Evolutionary conservation across 1,140 invertebrate species (phyloP).

Genomic region (Sycophaga agraensis): DNA sequence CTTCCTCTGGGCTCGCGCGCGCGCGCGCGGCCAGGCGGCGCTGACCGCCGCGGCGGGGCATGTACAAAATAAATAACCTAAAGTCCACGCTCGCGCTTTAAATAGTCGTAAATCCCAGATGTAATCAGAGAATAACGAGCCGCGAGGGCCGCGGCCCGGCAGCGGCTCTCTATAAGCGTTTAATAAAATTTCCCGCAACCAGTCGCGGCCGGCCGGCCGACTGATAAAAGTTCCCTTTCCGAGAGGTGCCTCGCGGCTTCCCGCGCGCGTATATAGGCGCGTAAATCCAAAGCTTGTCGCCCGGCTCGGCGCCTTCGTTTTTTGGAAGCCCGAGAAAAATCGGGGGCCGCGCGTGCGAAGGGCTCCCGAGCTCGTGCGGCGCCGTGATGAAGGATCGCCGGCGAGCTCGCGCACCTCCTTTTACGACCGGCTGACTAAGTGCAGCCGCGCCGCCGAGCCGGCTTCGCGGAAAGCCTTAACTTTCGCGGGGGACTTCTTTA

Average conservation of each 20-base stretch:
- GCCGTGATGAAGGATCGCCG: not conserved
- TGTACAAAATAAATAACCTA: slow-evolving; percentile 37
- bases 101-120: slow-evolving; percentile 39
- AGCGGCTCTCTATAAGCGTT: slow-evolving; percentile 7
- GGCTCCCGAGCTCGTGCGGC: too few relatives aligned
- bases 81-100: slow-evolving; percentile 32
- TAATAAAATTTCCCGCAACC: slow-evolving; percentile 20
- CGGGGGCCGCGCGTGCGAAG: not conserved
- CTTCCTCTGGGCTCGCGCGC: too few relatives aligned
- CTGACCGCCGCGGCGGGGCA: not conserved
- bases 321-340: too few relatives aligned
- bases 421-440: too few relatives aligned
- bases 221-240: slow-evolving; percentile 19
- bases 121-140: slow-evolving; percentile 41
- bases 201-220: not conserved
- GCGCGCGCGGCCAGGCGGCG: not conserved
- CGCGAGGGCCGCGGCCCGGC: too few relatives aligned
- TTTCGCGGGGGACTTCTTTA: too few relatives aligned
- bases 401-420: not conserved
- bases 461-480: too few relatives aligned
- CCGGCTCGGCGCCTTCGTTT: too few relatives aligned
- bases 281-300: too few relatives aligned
- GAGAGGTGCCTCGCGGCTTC: not conserved
- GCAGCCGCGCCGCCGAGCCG: too few relatives aligned
- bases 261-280: not conserved